These are phyloP conservation scores for Trochalopteron elliotii DNA, from an alignment of 2,113 vertebrate species.

Conservation along the genomic window DNA sequence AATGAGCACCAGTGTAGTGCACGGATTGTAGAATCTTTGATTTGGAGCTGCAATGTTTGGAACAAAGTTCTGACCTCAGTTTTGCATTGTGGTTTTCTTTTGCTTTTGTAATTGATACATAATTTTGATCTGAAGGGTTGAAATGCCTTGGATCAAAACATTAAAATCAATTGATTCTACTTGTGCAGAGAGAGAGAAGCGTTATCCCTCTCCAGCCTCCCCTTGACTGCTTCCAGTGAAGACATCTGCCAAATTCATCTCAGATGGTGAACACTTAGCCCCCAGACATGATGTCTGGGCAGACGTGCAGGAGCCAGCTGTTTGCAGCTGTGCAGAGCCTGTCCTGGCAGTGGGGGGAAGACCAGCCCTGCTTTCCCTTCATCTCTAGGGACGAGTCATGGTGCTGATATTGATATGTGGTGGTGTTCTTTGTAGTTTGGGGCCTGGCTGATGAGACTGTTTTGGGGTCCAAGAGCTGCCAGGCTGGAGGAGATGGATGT, in stretches of 20 bases:
- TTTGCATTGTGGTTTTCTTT: background rate
- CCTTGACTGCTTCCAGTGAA: background rate
- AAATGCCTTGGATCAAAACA: background rate
- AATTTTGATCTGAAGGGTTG: background rate
- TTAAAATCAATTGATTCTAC: background rate
- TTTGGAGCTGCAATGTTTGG: background rate
- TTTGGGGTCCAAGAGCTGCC: background rate
- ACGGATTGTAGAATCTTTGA: background rate
- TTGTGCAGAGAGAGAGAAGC: background rate
- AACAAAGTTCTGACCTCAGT: background rate
- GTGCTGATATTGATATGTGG: background rate
- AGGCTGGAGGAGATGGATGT: background rate
- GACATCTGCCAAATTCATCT: background rate
- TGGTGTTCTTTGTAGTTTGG: background rate
- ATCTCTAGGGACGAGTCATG: background rate
- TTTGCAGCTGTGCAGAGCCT: background rate
- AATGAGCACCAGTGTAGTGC: background rate
- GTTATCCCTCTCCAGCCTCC: background rate
- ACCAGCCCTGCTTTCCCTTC: background rate
- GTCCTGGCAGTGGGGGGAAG: background rate
- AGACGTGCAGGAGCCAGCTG: background rate
- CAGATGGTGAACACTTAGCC: background rate
- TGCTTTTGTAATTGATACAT: background rate
- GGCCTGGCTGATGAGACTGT: background rate
- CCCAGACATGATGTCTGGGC: background rate